Evolutionary conservation across 2,888 invertebrate genomes (phyloP), one percentile per base, ranked within the genome.

Genomic region (Thymelicus lineola): DNA sequence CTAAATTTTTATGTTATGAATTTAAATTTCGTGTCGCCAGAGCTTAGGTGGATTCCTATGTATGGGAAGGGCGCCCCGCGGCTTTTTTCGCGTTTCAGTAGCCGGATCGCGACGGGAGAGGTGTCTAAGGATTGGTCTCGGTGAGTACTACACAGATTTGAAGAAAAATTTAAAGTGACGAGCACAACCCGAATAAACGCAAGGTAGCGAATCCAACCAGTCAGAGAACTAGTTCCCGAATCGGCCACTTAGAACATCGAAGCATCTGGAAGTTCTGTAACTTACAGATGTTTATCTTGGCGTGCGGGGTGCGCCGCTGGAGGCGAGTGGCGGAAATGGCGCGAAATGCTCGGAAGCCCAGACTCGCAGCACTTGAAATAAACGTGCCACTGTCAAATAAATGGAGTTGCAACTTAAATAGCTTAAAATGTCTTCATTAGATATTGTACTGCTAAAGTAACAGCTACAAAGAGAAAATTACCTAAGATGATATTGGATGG

Each of bases 221-320:
- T 50, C 17, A 50, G 7, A 50, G 17, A 50, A 50, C 48, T 17
- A 50, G 17, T 15, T 50, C 48, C 48, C 5, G 48, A 48, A 48
- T 17, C 15, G 15, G 48, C 48, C 48, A 50, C 7, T 17, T n/a
- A 50, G 48, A 50, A 15, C 48, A 17, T 50, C 17, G 48, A 50
- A 17, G 17, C 48, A 50, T 50, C 48, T 50, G 17, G 17, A 50
- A 50, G 7, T 50, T 50, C 48, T 7, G 15, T 9, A 50, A 15
- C 48, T 50, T 50, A 9, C 68, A 68, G 68, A 68, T 68, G 62
- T 68, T 68, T 68, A 62, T 62, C 68, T 68, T 57, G 68, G 55
- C 68, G 62, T 36, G 57, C 59, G 38, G 59, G 15, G 4, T n/a
- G 38, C 62, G 15, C 48, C 48, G n/a, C 28, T 28, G 5, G 28